These are phyloP conservation scores for Morpho deidamia DNA, from an alignment of 2,888 invertebrate species.

Conservation along the genomic window DNA sequence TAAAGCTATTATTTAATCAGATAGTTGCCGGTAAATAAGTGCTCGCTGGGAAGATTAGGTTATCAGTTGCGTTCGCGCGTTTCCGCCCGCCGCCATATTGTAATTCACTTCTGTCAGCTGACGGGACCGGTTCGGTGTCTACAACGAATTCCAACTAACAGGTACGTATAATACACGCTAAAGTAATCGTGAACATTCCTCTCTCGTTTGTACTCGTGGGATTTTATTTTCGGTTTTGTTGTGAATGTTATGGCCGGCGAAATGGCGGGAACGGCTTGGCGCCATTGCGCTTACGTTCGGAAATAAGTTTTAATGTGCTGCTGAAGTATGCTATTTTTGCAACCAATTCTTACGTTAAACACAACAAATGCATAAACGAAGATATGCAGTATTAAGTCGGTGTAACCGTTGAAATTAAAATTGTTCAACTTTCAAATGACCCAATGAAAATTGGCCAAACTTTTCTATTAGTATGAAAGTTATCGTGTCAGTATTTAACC, in stretches of 20 bases:
- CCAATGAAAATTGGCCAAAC: no score
- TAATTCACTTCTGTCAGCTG: slow-evolving; percentile 60
- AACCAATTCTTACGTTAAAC: no score
- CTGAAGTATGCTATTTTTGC: no score
- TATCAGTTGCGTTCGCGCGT: slow-evolving; percentile 38
- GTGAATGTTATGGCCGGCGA: slow-evolving; percentile 29
- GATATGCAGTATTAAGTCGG: no score
- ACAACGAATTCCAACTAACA: slow-evolving; percentile 58
- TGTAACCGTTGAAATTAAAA: no score
- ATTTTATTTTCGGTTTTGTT: slow-evolving; percentile 41
- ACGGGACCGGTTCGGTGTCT: slow-evolving; percentile 55
- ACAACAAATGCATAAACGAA: no score
- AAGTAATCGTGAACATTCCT: slow-evolving; percentile 48
- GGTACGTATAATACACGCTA: slow-evolving; percentile 42
- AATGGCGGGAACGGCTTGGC: slow-evolving; percentile 33
- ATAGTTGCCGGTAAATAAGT: neutral
- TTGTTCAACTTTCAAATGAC: no score
- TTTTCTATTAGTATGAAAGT: no score
- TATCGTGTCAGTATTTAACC: no score
- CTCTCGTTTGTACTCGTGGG: slow-evolving; percentile 33
- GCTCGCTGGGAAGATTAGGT: slow-evolving; percentile 31
- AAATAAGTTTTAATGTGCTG: neutral
- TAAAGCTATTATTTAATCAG: neutral
- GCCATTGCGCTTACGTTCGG: slow-evolving; percentile 22
- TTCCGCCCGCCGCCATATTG: slow-evolving; percentile 38